Conservation (phyloP, 2,888 invertebrate genomes). For the Pocota personata region DNA sequence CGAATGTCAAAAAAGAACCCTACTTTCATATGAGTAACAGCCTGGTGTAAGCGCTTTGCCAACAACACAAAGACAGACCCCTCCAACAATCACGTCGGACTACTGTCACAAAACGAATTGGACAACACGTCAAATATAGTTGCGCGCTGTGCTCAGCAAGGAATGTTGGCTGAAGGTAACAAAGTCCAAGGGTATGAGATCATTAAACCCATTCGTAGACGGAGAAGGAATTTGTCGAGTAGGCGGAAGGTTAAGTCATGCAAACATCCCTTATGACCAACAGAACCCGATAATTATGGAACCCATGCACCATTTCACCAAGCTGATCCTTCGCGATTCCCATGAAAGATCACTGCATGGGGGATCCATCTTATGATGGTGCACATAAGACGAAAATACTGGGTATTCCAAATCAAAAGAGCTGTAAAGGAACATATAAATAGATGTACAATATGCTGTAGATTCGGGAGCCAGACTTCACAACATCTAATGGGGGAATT, state of each 20-base stretch:
- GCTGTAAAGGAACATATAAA: no score
- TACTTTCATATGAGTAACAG: background rate
- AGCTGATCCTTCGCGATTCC: no score
- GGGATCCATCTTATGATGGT: no score
- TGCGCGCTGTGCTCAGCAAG: background rate
- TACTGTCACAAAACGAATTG: background rate
- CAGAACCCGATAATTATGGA: no score
- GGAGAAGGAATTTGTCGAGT: background rate
- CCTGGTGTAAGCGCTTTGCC: conserved; percentile 1
- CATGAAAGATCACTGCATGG: no score
- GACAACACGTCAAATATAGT: background rate
- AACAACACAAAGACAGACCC: background rate
- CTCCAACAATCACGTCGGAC: background rate
- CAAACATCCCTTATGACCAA: no score
- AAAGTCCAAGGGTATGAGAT: background rate
- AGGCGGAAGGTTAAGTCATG: no score
- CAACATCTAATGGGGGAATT: no score
- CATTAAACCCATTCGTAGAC: conserved; percentile 50
- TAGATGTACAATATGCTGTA: no score
- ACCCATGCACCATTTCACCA: conserved; percentile 7
- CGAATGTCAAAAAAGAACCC: background rate
- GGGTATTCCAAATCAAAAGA: no score
- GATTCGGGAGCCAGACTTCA: no score
- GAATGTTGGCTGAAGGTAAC: background rate
- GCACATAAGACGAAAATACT: no score